Evolutionary conservation across 2,888 invertebrate genomes (phyloP), one percentile per base, ranked within the genome.

Genomic region (Crocallis elinguaria): DNA sequence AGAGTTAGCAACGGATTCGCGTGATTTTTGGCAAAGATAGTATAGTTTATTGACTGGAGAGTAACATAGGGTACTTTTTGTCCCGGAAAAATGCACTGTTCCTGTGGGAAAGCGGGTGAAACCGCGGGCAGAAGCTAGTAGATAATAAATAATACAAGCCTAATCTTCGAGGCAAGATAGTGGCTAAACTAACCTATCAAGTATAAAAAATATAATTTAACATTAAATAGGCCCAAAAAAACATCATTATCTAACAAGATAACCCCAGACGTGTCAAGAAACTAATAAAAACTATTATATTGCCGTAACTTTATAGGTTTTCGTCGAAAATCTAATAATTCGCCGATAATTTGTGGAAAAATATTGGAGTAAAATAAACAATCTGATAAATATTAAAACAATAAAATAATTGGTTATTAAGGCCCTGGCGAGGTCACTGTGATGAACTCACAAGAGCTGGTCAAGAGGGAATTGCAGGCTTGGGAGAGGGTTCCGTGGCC

Each of bases 231-330:
- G 6, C 29, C 42, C 41, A 53, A 54, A 54, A 45, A 53, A 60
- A 57, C 57, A 62, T 54, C 27, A 54, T 75, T 79, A 81, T 78
- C 81, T 39, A 6, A 21, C 3, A 7, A 49, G 73, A 70, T 77
- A 77, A 79, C 79, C 78, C 65, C 43, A 23, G 29, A 43, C 57
- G 73, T 77, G 77, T 74, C 77, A 77, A 67, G 67, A 43, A 57
- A 69, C 57, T 70, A 69, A 75, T 82, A 75, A 82, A 80, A 67
- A 64, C n/a, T 65, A 64, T 71, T 80, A 79, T 75, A 82, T 71
- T 76, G 69, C 62, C 37, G 71, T 73, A 73, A 71, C 61, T 69
- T 58, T 64, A 67, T 67, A 63, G 67, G 63, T 63, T 67, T 66
- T 62, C 50, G 38, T 53, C 44, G 52, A 32, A 39, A 55, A 55